Evolutionary conservation across 1,140 invertebrate genomes (phyloP), one percentile per base, ranked within the genome.

Genomic region (Cotesia typhae): DNA sequence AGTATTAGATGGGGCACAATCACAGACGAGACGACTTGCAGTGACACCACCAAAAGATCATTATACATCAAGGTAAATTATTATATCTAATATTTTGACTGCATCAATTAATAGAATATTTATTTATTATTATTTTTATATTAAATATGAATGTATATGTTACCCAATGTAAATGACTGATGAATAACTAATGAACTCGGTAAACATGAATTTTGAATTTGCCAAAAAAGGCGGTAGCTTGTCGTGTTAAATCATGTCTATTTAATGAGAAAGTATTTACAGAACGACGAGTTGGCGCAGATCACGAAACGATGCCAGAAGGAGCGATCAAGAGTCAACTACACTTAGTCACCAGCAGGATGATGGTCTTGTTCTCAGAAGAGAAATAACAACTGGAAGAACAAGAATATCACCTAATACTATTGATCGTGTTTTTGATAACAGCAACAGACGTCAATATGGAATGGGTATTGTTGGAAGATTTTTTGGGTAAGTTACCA

Each of bases 381-480:
- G 81, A 53, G 83, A 86, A 73, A 78, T 82, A 47, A 69, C 74
- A 47, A 47, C 10, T 51, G 85, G 90, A 73, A 79, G 89, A 77
- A 84, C 89, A 76, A 87, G 93, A 74, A 94, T 95, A 72, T 90
- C 90, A 67, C 88, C 89, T 57, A 89, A 84, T 73, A 90, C 89
- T 79, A 86, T 95, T 47, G 91, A 94, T 79, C 89, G 91, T 20
- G 89, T 93, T 65, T 90, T 92, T 72, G 93, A 95, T 84, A 94
- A 95, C 85, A 94, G 93, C 53, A 92, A 95, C 81, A 89, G 94
- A 75, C 88, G 94, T 76, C 91, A 93, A 80, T 94, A 94, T 81
- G 95, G 95, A 63, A 94, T 95, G 92, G 94, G 94, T 57, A 89
- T 95, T 77, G 90, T 95, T 60, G 94, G 94, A 47, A 88, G 91